Evolutionary conservation across 2,888 invertebrate species (phyloP).

Genomic region (Beris chalybata): DNA sequence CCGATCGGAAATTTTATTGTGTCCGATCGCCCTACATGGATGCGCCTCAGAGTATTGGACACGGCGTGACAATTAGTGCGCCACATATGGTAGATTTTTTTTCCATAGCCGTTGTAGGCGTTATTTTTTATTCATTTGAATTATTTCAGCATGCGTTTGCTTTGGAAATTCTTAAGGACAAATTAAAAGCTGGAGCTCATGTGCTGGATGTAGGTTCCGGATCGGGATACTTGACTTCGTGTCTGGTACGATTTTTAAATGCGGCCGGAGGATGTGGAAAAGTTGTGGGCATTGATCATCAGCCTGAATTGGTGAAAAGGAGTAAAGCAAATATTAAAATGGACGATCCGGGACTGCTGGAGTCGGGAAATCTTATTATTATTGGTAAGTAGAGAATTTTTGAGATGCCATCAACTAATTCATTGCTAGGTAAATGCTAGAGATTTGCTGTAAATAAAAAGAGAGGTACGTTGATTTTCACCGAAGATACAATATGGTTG

Average conservation of each 20-base stretch:
- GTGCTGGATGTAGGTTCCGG: conserved; percentile 93
- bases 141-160: conserved; percentile 84
- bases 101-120: background rate
- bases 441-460: too few relatives aligned
- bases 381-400: conserved; percentile 60
- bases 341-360: conserved; percentile 71
- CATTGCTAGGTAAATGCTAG: too few relatives aligned
- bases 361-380: conserved; percentile 68
- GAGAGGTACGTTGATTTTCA: background rate
- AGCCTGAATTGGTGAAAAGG: conserved; percentile 74
- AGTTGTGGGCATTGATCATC: conserved; percentile 89
- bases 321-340: conserved; percentile 76
- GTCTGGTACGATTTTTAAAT: conserved; percentile 82
- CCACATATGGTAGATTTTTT: conserved; percentile 82
- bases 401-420: background rate
- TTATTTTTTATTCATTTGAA: conserved; percentile 22
- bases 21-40: conserved; percentile 81
- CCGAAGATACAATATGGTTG: conserved; percentile 31
- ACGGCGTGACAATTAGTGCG: conserved; percentile 92
- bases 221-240: conserved; percentile 89
- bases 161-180: conserved; percentile 78
- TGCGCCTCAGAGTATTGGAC: conserved; percentile 92
- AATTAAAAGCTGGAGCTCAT: conserved; percentile 72
- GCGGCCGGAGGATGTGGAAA: conserved; percentile 58
- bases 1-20: conserved; percentile 83